Evolutionary conservation across 2,888 invertebrate genomes (phyloP).

Genomic region (Meliscaeva auricollis): DNA sequence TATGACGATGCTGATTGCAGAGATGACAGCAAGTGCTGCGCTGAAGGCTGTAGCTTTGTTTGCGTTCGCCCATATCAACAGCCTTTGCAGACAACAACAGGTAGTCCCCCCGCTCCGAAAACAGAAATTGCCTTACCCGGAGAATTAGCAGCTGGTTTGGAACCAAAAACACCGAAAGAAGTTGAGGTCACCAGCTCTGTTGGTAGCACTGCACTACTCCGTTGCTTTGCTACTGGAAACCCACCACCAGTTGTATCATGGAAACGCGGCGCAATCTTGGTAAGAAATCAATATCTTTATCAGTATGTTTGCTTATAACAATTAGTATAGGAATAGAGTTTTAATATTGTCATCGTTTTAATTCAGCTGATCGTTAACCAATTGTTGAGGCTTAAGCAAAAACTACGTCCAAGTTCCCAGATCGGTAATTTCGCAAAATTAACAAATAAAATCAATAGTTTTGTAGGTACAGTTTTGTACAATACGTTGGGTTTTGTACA

Average conservation of each 20-base stretch:
- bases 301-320: too few relatives aligned
- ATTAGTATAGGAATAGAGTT: too few relatives aligned
- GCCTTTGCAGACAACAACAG: constrained; percentile 82
- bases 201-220: constrained; percentile 90
- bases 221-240: constrained; percentile 90
- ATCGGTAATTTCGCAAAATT: too few relatives aligned
- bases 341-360: too few relatives aligned
- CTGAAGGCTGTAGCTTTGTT: constrained; percentile 90
- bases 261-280: constrained; percentile 89
- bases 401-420: too few relatives aligned
- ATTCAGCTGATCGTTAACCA: too few relatives aligned
- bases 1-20: constrained; percentile 92
- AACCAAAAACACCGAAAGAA: constrained; percentile 85
- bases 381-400: too few relatives aligned
- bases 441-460: too few relatives aligned
- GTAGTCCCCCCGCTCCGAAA: constrained; percentile 83
- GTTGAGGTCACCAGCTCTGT: constrained; percentile 88
- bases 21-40: constrained; percentile 92
- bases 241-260: constrained; percentile 92
- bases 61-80: constrained; percentile 87
- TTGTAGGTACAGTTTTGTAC: too few relatives aligned
- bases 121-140: constrained; percentile 81
- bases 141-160: constrained; percentile 82
- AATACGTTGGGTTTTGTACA: too few relatives aligned
- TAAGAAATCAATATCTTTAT: constrained; percentile 82